Conservation (phyloP, 2,113 vertebrate species). For the Nettapus auritus region DNA sequence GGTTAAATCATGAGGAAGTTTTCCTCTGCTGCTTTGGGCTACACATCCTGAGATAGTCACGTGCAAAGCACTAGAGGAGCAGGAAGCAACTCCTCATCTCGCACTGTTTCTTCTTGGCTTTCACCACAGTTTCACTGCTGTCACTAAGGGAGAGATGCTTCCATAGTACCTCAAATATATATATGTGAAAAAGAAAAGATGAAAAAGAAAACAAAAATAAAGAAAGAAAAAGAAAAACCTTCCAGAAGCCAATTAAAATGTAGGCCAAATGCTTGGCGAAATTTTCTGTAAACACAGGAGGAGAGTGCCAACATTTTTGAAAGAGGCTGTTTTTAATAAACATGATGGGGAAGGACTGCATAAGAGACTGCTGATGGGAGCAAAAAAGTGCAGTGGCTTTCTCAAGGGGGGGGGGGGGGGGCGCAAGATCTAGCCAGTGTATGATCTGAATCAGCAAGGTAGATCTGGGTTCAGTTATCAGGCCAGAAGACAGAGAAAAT, state of each 20-base stretch:
- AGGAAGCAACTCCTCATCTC: not conserved
- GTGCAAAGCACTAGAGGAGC: not conserved
- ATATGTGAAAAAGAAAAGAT: not conserved
- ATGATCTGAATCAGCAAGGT: not conserved
- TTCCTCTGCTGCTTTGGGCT: not conserved
- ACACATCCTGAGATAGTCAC: rapidly evolving
- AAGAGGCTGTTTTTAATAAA: conserved; percentile 39
- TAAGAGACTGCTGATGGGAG: not conserved
- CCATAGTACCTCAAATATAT: not conserved
- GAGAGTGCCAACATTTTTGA: not conserved
- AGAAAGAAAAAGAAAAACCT: not conserved
- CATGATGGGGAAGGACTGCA: not conserved
- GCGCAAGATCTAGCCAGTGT: not conserved
- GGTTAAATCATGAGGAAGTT: not conserved
- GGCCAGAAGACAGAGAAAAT: not conserved
- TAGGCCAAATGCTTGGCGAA: conserved; percentile 53
- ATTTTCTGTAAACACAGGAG: conserved; percentile 49
- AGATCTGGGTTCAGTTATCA: not conserved
- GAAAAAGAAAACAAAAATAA: not conserved
- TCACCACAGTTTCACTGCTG: not conserved
- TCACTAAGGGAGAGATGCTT: not conserved
- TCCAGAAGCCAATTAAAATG: conserved; percentile 45
- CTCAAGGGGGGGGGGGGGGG: not conserved
- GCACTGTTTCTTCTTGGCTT: not conserved
- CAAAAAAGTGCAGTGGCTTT: not conserved